Percentiles rank a stretch among this genome's conserved stretches.
Evolutionary conservation across 1,140 invertebrate genomes (phyloP).

Genomic region (Cydia strobilella): DNA sequence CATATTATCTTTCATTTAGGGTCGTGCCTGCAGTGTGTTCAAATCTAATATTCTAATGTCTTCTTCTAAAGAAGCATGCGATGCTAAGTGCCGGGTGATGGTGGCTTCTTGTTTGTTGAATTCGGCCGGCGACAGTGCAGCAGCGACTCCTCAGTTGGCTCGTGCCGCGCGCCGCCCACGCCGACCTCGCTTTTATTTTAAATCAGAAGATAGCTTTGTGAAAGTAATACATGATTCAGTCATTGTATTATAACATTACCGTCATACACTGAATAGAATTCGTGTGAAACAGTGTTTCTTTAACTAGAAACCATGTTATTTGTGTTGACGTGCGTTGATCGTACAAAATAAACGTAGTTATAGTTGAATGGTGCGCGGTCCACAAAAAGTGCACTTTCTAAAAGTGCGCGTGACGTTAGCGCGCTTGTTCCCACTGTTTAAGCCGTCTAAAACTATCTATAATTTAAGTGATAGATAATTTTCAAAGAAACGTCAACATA

Average conservation of each 20-base stretch:
- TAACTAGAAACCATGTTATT: slow-evolving; percentile 14
- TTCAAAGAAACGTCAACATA: neutral
- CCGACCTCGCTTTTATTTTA: slow-evolving; percentile 28
- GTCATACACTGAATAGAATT: slow-evolving; percentile 5
- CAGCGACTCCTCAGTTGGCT: slow-evolving; percentile 16
- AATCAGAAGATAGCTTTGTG: neutral
- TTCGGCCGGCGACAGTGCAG: slow-evolving; percentile 2
- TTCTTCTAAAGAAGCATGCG: neutral
- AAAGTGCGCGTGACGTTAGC: slow-evolving; percentile 20
- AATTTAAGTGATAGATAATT: neutral
- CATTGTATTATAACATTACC: slow-evolving; percentile 11
- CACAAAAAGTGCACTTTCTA: slow-evolving; percentile 32
- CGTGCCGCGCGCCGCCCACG: slow-evolving; percentile 19
- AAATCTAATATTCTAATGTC: neutral
- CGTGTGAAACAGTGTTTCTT: slow-evolving; percentile 13
- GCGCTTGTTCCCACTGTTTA: slow-evolving; percentile 1
- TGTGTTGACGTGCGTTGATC: slow-evolving; percentile 5
- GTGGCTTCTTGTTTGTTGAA: neutral
- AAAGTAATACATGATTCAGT: slow-evolving; percentile 17
- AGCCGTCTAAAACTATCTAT: neutral
- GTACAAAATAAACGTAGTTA: slow-evolving; percentile 10
- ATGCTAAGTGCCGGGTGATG: neutral
- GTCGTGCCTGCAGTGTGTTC: too few relatives aligned
- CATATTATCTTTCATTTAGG: too few relatives aligned
- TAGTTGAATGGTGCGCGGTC: slow-evolving; percentile 9